Evolutionary conservation across 2,888 invertebrate genomes (phyloP).

Genomic region (Gari tellinella): DNA sequence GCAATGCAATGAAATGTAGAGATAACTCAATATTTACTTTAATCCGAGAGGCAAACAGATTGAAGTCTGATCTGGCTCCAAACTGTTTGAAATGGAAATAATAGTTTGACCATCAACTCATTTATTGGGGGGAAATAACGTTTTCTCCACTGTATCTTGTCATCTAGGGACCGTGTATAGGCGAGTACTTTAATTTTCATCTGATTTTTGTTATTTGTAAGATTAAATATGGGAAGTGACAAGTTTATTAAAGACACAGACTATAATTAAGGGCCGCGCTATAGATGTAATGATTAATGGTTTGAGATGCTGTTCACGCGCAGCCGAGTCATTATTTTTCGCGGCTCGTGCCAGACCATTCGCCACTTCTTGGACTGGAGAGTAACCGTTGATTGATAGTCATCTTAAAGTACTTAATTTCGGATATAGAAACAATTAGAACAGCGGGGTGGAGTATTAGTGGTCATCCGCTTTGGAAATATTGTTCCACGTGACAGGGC

Average conservation of each 20-base stretch:
- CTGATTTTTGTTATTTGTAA: too few species aligned
- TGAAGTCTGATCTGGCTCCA: too few species aligned
- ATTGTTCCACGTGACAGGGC: conserved; percentile 14
- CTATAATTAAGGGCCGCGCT: background rate
- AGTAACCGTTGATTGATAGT: background rate
- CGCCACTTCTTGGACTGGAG: background rate
- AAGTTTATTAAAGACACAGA: conserved; percentile 2
- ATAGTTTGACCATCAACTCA: too few species aligned
- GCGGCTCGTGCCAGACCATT: conserved; percentile 7
- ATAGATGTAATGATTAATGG: conserved; percentile 43
- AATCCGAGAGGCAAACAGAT: too few species aligned
- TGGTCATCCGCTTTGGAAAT: conserved; percentile 12
- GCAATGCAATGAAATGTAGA: too few species aligned
- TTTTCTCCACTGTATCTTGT: too few species aligned
- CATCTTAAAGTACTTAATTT: conserved; percentile 43
- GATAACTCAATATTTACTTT: too few species aligned
- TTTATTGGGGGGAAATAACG: too few species aligned
- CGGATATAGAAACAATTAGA: conserved; percentile 33
- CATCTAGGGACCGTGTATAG: too few species aligned
- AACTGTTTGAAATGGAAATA: too few species aligned
- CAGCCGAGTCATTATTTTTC: conserved; percentile 34
- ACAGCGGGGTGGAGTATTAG: conserved; percentile 17
- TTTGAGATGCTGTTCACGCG: conserved; percentile 25
- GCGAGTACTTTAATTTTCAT: too few species aligned
- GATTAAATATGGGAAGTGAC: too few species aligned